These are phyloP conservation scores for Sphinx pinastri DNA, from an alignment of 2,888 invertebrate species.

Conservation along the genomic window DNA sequence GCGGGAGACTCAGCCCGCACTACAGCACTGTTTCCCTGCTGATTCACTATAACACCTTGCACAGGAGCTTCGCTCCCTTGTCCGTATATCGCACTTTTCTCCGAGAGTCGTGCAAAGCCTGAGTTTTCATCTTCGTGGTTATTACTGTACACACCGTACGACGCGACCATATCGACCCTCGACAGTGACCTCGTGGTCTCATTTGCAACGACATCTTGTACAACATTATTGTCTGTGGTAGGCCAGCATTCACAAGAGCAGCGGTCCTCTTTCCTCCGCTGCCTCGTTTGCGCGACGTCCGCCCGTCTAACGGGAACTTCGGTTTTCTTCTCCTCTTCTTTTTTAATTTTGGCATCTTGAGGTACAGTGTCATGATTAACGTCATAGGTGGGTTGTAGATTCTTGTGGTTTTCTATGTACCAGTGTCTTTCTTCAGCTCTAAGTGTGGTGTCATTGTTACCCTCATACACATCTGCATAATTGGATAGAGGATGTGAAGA, in stretches of 20 bases:
- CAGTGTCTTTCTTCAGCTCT: slow-evolving; percentile 80
- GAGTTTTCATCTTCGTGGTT: slow-evolving; percentile 79
- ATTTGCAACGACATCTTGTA: slow-evolving; percentile 66
- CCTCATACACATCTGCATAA: slow-evolving; percentile 81
- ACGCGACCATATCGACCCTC: slow-evolving; percentile 81
- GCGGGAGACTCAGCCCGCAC: slow-evolving; percentile 61
- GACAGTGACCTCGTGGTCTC: slow-evolving; percentile 76
- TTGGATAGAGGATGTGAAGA: slow-evolving; percentile 76
- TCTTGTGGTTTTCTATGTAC: slow-evolving; percentile 82
- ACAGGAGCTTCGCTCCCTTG: slow-evolving; percentile 76
- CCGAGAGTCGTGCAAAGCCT: slow-evolving; percentile 74
- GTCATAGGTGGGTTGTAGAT: slow-evolving; percentile 70
- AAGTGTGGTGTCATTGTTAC: slow-evolving; percentile 80
- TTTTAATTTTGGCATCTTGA: slow-evolving; percentile 79
- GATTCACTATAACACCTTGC: slow-evolving; percentile 81
- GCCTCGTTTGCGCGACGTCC: slow-evolving; percentile 67
- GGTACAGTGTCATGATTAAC: slow-evolving; percentile 66
- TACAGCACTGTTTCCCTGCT: slow-evolving; percentile 80
- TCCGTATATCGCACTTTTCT: slow-evolving; percentile 70
- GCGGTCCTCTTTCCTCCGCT: slow-evolving; percentile 76
- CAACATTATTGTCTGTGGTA: slow-evolving; percentile 71
- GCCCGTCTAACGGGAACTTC: slow-evolving; percentile 68
- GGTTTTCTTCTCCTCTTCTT: slow-evolving; percentile 77
- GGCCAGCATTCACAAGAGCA: slow-evolving; percentile 83
- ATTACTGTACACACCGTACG: slow-evolving; percentile 81